phyloP scores from a whole-genome alignment of 2,888 invertebrate genomes.

The Heliconius ethilla region DNA sequence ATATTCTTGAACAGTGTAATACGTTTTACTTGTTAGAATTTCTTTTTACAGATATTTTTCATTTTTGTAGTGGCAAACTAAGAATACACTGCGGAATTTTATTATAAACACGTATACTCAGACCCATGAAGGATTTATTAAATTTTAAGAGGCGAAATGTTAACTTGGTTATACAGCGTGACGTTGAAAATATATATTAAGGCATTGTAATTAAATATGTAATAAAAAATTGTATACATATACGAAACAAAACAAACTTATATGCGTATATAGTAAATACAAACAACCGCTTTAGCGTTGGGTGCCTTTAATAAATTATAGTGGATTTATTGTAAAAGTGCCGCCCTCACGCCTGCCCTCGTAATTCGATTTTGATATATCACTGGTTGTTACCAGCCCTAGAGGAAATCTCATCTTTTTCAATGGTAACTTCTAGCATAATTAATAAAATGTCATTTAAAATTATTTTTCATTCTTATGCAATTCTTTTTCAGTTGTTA shows the following conservation, averaged over 20 bases:
- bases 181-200: background rate
- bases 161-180: no score
- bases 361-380: conserved; percentile 16
- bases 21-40: no score
- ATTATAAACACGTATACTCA: no score
- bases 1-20: no score
- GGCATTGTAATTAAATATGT: no score
- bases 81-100: no score
- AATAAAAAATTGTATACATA: background rate
- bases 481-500: no score
- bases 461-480: no score
- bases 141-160: no score
- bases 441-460: background rate
- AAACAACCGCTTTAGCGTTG: background rate
- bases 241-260: background rate
- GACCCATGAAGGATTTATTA: no score
- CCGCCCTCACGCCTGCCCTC: conserved; percentile 5
- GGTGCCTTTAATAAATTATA: background rate
- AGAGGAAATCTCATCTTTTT: background rate
- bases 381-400: background rate
- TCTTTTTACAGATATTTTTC: no score
- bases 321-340: conserved; percentile 21
- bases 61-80: no score
- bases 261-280: background rate
- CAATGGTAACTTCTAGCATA: background rate